Base-by-base conservation (phyloP, 2,797 vertebrate species). In the Myotis vivesi region DNA sequence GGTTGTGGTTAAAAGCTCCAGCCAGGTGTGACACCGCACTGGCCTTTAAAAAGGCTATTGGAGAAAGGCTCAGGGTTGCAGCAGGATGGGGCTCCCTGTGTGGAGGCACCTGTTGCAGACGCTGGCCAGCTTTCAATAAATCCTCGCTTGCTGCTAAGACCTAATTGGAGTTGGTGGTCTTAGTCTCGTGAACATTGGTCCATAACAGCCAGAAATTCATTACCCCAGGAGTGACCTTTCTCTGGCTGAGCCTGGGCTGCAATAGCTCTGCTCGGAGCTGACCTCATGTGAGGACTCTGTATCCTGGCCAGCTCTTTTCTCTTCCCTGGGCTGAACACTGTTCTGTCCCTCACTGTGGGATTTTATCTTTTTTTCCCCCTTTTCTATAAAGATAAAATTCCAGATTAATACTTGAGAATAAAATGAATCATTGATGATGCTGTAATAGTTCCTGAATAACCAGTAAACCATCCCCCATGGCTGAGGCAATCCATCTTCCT, bases 391-490 rank as follows among this genome's bases (percentile, higher is more conserved):
- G 30, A 41, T 12, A 62, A n/a, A 77, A 72, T 93, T 95, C 25
- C 36, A 86, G 79, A 72, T 30, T 30, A 91, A 89, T 53, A 12
- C 6, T 59, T 38, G 16, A 79, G n/a, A 66, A 86, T 28, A 71
- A 93, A 94, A 86, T 75, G 59, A 68, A 82, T 66, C 33, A 49
- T 3, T 62, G 46, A 91, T 59, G 64, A 88, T 46, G 51, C 23
- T n/a, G 2, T 23, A 20, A 62, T 66, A 36, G 5, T 41, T 36
- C 57, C n/a, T 44, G n/a, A 55, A 20, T 28, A 38, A 38, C 36
- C 36, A 44, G 25, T 72, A 51, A 82, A 55, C 62, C 15, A 12
- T 46, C 19, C 4, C 4, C 46, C 2, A 23, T 19, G 11, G 4
- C 17, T 15, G 38, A 36, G 17, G n/a, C 23, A 3, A 9, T 51